A percentile compares a stretch with the other conserved stretches of the same genome.
These are phyloP conservation scores for Vimba vimba DNA, from an alignment of 2,113 vertebrate genomes.

Conservation along the genomic window DNA sequence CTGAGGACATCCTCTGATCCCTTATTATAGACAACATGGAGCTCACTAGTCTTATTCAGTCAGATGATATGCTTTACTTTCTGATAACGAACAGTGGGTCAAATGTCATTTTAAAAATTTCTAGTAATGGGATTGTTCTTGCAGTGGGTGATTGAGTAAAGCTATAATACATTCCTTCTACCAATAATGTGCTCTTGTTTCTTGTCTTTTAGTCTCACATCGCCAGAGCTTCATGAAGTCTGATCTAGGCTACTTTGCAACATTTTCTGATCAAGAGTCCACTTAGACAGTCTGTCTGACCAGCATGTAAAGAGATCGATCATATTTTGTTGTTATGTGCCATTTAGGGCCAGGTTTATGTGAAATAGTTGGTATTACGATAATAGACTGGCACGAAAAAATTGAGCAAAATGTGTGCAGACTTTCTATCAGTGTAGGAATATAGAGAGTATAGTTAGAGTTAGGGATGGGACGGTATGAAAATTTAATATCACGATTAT, in stretches of 20 bases:
- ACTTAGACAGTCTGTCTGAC: background rate
- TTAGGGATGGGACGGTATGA: too few species aligned
- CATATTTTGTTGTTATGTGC: background rate
- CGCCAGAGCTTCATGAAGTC: too few species aligned
- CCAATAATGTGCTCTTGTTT: background rate
- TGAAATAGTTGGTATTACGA: background rate
- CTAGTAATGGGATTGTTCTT: background rate
- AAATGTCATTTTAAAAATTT: background rate
- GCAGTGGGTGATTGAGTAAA: background rate
- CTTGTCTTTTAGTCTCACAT: background rate
- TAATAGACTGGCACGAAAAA: too few species aligned
- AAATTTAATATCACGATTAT: too few species aligned
- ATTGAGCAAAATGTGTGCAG: too few species aligned
- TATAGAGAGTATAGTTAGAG: too few species aligned
- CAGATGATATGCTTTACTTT: conserved; percentile 14
- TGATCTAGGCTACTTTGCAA: background rate
- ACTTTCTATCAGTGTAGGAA: too few species aligned
- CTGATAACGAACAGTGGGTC: background rate
- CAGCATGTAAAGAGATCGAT: background rate
- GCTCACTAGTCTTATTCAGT: conserved; percentile 46
- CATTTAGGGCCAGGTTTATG: background rate
- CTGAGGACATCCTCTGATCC: conserved; percentile 15
- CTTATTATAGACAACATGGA: conserved; percentile 18
- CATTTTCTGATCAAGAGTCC: background rate
- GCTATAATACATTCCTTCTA: background rate